Percentiles rank a stretch among this genome's conserved stretches.
Conservation (phyloP, 2,888 invertebrate species). For the Eretmocerus hayati region DNA sequence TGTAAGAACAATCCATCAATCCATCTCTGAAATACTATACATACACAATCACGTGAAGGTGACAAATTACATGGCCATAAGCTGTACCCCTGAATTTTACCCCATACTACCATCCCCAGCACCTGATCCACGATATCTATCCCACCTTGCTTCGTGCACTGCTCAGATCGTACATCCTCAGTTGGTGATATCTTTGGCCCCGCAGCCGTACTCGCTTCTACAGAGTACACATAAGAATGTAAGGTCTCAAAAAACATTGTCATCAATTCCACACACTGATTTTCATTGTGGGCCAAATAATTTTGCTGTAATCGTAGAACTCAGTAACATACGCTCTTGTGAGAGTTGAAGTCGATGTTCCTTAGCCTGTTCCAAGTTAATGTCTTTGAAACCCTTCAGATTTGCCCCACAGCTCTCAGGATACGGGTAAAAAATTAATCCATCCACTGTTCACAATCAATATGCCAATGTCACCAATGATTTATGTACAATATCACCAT, state of each 20-base stretch:
- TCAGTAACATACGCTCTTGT: slow-evolving; percentile 21
- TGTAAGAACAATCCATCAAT: slow-evolving; percentile 20
- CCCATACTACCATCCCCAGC: slow-evolving; percentile 39
- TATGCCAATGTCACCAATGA: no score
- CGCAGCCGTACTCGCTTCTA: slow-evolving; percentile 7
- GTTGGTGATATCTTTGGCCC: no score
- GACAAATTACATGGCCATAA: slow-evolving; percentile 41
- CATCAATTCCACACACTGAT: no score
- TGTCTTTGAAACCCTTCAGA: slow-evolving; percentile 27
- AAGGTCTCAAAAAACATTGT: no score
- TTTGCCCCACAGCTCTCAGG: slow-evolving; percentile 29
- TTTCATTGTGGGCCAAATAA: no score
- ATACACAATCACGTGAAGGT: slow-evolving; percentile 27
- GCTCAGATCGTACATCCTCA: slow-evolving; percentile 14
- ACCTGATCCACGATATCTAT: slow-evolving; percentile 35
- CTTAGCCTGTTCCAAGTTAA: slow-evolving; percentile 28
- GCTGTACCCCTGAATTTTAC: slow-evolving; percentile 36
- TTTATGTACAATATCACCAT: no score
- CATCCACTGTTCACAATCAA: slow-evolving; percentile 26
- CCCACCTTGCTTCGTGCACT: slow-evolving; percentile 21
- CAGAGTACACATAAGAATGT: no score
- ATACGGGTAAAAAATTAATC: slow-evolving; percentile 34
- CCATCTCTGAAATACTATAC: no score
- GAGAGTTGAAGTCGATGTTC: slow-evolving; percentile 25
- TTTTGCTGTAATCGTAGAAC: no score